Percentiles rank a stretch among this genome's conserved stretches.
phyloP scores from a whole-genome alignment of 2,888 invertebrate genomes.

The Caenorhabditis drosophilae region DNA sequence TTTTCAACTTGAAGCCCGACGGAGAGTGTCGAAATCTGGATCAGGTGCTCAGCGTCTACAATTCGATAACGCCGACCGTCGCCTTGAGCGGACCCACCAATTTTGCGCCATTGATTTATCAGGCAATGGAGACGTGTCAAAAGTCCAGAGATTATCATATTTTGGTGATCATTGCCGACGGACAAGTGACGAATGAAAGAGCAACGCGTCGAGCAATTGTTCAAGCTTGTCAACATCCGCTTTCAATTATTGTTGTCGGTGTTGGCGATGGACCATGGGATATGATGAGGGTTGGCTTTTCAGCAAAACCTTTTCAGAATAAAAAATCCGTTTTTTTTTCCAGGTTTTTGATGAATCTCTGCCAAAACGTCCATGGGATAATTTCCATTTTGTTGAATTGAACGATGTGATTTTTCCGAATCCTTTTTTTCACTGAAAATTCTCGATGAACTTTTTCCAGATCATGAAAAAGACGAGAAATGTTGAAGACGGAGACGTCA shows the following conservation, averaged over 20 bases:
- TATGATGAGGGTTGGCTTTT: constrained; percentile 69
- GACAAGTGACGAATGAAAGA: constrained; percentile 72
- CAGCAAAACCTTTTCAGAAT: not conserved
- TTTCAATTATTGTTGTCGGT: constrained; percentile 73
- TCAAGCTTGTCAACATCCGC: constrained; percentile 71
- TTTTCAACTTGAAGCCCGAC: constrained; percentile 70
- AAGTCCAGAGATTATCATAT: constrained; percentile 72
- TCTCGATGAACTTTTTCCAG: constrained; percentile 2
- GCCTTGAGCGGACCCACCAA: constrained; percentile 73
- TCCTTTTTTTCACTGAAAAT: not conserved
- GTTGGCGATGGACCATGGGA: constrained; percentile 74
- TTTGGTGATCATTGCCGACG: constrained; percentile 73
- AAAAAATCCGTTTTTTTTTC: not conserved
- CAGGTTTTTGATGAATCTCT: constrained; percentile 72
- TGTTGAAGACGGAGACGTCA: constrained; percentile 41
- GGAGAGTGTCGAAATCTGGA: constrained; percentile 69
- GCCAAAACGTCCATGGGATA: constrained; percentile 72
- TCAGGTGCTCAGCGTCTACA: constrained; percentile 71
- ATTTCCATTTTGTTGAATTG: constrained; percentile 74
- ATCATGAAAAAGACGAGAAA: constrained; percentile 39
- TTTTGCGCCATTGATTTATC: constrained; percentile 73
- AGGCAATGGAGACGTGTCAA: constrained; percentile 72
- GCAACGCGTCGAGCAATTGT: constrained; percentile 72
- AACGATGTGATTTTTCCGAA: constrained; percentile 64
- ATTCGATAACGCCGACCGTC: constrained; percentile 71